Evolutionary conservation across 2,888 invertebrate genomes (phyloP), one percentile per base, ranked within the genome.

Genomic region (Callyntrura guangdongensis): DNA sequence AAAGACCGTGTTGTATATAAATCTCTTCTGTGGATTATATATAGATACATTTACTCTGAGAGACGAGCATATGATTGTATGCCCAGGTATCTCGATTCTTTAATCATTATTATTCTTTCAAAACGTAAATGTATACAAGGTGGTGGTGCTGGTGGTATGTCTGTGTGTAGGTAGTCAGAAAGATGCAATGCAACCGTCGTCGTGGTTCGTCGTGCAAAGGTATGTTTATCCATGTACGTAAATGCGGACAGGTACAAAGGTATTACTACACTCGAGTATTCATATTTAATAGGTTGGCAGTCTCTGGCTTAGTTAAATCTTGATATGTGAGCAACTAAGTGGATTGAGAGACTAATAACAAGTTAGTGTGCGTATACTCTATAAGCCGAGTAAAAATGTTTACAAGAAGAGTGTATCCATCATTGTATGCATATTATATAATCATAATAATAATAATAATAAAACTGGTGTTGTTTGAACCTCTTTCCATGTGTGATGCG

Each of bases 401-500:
- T 59, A 36, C 69, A 36, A 59, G 20, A 17, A 82, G 69, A 69
- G 79, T 36, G 22, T 72, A 88, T 81, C 88, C 53, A 88, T 88
- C 81, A 83, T 77, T 59, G 84, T 74, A 74, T 83, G 45, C 88
- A 88, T 86, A 84, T 89, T 89, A 90, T 90, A 86, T 90, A 86
- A 90, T 90, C 67, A 86, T 85, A 90, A 90, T 90, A 83, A 86
- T 69, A 86, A 92, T 90, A 91, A 72, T 64, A 64, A 64, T 64
- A 67, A 94, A 92, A 92, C 86, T 91, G 85, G 93, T 92, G 92
- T 77, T 81, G 90, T 92, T 93, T 92, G 92, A 94, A 89, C 92
- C 93, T 83, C 91, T 94, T 93, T 92, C 91, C 92, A 93, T 93
- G 93, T 93, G 92, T 93, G 93, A 93, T 91, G 93, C 93, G 93